phyloP scores from a whole-genome alignment of 2,888 invertebrate genomes.

The Pediacus dermestoides region DNA sequence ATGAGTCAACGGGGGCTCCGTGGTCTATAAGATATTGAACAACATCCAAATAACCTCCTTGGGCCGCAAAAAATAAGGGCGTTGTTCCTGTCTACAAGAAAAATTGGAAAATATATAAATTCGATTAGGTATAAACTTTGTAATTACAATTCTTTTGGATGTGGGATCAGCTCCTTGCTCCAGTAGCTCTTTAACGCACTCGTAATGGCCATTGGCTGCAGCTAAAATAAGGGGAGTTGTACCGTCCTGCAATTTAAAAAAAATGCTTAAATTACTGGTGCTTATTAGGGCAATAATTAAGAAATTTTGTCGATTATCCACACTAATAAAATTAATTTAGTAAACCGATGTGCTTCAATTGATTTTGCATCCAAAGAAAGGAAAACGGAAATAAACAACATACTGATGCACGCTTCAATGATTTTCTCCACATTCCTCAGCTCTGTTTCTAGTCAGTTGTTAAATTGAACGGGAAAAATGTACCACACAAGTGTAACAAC shows the following conservation, averaged over 20 bases:
- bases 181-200: conserved; percentile 81
- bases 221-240: conserved; percentile 91
- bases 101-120: conserved; percentile 12
- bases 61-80: conserved; percentile 90
- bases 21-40: conserved; percentile 73
- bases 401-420: too few relatives aligned
- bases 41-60: conserved; percentile 85
- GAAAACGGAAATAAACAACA: too few relatives aligned
- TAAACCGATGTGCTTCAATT: too few relatives aligned
- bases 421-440: too few relatives aligned
- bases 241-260: conserved; percentile 81
- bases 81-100: conserved; percentile 81
- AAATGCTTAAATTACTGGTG: too few relatives aligned
- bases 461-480: too few relatives aligned
- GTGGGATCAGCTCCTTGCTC: conserved; percentile 90
- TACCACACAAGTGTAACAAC: too few relatives aligned
- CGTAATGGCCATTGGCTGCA: conserved; percentile 84
- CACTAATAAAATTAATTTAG: too few relatives aligned
- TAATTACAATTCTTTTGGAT: conserved; percentile 70
- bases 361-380: too few relatives aligned
- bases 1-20: conserved; percentile 73
- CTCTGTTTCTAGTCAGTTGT: too few relatives aligned
- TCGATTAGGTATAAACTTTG: background rate
- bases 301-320: too few relatives aligned
- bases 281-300: too few relatives aligned